Evolutionary conservation across 2,113 vertebrate species (phyloP).

Genomic region (Chaetodon auriga): DNA sequence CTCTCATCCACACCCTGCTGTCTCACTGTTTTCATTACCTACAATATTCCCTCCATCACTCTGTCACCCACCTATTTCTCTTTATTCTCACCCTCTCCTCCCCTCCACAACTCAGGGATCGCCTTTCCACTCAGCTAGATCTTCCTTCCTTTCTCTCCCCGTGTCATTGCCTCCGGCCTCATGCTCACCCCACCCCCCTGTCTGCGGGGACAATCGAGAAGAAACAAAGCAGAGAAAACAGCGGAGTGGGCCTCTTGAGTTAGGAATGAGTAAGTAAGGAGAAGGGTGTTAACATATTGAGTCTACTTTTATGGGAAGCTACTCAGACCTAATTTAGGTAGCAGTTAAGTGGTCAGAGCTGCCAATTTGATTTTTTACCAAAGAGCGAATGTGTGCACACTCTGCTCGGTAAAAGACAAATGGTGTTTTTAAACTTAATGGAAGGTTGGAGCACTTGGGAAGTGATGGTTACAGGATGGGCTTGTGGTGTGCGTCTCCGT

Average conservation of each 20-base stretch:
- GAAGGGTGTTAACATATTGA: conserved; percentile 54
- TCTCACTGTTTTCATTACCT: conserved; percentile 30
- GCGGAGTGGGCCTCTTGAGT: conserved; percentile 34
- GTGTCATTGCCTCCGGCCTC: conserved; percentile 43
- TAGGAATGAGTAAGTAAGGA: conserved; percentile 43
- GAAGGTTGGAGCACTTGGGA: conserved; percentile 58
- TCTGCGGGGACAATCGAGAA: conserved; percentile 39
- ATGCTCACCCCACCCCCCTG: conserved; percentile 17
- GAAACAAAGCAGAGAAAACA: conserved; percentile 57
- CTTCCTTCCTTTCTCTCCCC: conserved; percentile 55
- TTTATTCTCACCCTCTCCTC: neutral
- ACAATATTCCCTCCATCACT: conserved; percentile 27
- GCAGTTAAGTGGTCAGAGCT: conserved; percentile 57
- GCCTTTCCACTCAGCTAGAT: conserved; percentile 52
- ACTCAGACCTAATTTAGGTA: conserved; percentile 49
- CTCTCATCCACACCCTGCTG: neutral
- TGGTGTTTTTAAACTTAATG: conserved; percentile 66
- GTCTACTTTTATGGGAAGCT: conserved; percentile 37
- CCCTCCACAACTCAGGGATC: conserved; percentile 25
- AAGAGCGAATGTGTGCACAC: conserved; percentile 35
- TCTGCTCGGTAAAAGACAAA: conserved; percentile 39
- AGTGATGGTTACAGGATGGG: conserved; percentile 25
- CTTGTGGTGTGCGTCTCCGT: conserved; percentile 22
- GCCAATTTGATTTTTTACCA: conserved; percentile 46
- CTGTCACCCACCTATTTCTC: conserved; percentile 35